These are phyloP conservation scores for Caretta caretta DNA, from an alignment of 2,113 vertebrate genomes.

Conservation along the genomic window DNA sequence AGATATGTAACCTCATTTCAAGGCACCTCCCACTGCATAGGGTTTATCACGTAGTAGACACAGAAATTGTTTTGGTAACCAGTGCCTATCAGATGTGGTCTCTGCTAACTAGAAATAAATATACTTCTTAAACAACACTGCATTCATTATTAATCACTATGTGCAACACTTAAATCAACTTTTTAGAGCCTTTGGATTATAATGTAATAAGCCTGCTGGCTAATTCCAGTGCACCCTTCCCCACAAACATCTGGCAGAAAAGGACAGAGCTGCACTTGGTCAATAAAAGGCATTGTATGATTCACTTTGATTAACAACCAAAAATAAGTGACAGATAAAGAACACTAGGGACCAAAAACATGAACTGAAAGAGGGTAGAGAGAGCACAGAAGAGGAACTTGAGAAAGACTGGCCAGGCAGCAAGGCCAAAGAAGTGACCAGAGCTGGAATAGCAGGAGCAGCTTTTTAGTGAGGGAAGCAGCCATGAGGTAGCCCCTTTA, in stretches of 20 bases:
- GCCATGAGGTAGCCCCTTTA: neutral
- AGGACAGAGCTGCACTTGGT: neutral
- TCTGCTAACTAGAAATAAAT: neutral
- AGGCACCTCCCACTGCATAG: conserved; percentile 56
- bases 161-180: neutral
- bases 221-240: neutral
- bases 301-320: neutral
- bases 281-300: neutral
- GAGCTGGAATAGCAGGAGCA: neutral
- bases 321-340: neutral
- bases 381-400: neutral
- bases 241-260: neutral
- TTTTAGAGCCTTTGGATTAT: neutral
- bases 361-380: neutral
- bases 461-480: neutral
- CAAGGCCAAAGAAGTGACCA: neutral
- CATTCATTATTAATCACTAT: neutral
- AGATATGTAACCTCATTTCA: neutral
- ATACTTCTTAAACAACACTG: neutral
- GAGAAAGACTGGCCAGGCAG: neutral
- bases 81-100: neutral
- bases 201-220: neutral
- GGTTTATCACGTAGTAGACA: neutral
- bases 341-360: neutral
- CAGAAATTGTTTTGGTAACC: neutral